Evolutionary conservation across 2,888 invertebrate species (phyloP), one percentile per base, ranked within the genome.

Genomic region (Caenorhabditis wallacei): DNA sequence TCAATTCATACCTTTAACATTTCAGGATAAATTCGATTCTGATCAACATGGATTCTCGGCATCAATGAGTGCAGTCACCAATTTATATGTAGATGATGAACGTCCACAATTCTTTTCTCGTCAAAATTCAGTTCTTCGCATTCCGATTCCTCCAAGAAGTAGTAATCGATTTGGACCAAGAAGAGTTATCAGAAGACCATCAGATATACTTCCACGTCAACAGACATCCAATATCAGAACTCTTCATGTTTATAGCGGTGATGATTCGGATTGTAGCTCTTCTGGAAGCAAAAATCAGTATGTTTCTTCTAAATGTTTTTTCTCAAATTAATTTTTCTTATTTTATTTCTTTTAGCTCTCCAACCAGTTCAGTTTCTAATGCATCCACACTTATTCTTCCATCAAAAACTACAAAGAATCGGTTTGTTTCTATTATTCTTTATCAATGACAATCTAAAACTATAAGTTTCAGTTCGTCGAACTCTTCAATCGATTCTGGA

Each of bases 111-210:
- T 90, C 86, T 91, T 91, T 80, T 91, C 90, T 35, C 84, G 91
- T 24, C 90, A 91, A 75, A 91, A 91, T 79, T 90, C 90, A 46
- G 91, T 90, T 30, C 87, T 91, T 24, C 87, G 91, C 43, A 91
- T 91, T 71, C 91, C 91, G 24, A 91, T 91, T 64, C 90, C 90
- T 5, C 91, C 91, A 1, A 71, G 89, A 53, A 82, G 86, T 76
- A 88, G 87, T 74, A 91, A 91, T 70, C 84, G 91, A 43, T 84
- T 88, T 54, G 87, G 88, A 24, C 86, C 88, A n/a, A 85, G 87
- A 69, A 68, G 82, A 22, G 76, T 85, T 75, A 85, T 86, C 51
- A 86, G 88, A 24, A 83, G 89, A 63, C 88, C 88, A 0, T 87
- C 87, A 20, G 87, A 87, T 68, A 71, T 86, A 22, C 43, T 82